phyloP scores from a whole-genome alignment of 2,888 invertebrate species.

The Phortica okadai region DNA sequence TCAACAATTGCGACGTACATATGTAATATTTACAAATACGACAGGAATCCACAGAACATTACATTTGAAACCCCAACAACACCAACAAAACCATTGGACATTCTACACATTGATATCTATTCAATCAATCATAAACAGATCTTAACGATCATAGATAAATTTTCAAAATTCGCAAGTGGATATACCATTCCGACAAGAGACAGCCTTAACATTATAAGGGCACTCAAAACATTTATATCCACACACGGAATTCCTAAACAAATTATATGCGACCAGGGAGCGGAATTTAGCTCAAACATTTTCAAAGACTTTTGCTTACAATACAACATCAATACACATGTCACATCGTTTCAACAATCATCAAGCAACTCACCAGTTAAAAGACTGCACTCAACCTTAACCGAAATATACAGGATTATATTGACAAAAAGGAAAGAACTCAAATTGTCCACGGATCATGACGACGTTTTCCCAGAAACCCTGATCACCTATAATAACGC shows the following conservation, averaged over 20 bases:
- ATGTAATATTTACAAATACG: no score
- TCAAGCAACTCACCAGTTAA: conserved; percentile 45
- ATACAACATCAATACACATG: conserved; percentile 35
- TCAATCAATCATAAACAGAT: conserved; percentile 37
- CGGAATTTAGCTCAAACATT: conserved; percentile 41
- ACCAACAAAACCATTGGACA: conserved; percentile 38
- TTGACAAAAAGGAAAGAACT: conserved; percentile 20
- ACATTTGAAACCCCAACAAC: conserved; percentile 41
- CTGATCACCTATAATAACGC: conserved; percentile 38
- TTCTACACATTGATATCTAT: conserved; percentile 47
- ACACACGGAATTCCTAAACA: conserved; percentile 40
- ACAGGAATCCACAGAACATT: conserved; percentile 38
- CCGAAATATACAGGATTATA: conserved; percentile 47
- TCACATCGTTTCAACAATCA: conserved; percentile 45
- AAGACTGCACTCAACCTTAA: conserved; percentile 44
- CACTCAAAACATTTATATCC: conserved; percentile 38
- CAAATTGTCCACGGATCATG: conserved; percentile 26
- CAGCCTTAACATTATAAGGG: conserved; percentile 38
- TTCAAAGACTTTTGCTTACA: conserved; percentile 47
- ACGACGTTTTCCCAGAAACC: conserved; percentile 41
- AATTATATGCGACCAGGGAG: no score
- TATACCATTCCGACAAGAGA: conserved; percentile 42
- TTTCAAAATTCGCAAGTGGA: conserved; percentile 45
- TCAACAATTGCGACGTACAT: no score
- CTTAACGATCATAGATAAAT: conserved; percentile 49